Percentiles rank a stretch among this genome's conserved stretches.
Conservation (phyloP, 2,113 vertebrate species). For the Trichechus manatus region DNA sequence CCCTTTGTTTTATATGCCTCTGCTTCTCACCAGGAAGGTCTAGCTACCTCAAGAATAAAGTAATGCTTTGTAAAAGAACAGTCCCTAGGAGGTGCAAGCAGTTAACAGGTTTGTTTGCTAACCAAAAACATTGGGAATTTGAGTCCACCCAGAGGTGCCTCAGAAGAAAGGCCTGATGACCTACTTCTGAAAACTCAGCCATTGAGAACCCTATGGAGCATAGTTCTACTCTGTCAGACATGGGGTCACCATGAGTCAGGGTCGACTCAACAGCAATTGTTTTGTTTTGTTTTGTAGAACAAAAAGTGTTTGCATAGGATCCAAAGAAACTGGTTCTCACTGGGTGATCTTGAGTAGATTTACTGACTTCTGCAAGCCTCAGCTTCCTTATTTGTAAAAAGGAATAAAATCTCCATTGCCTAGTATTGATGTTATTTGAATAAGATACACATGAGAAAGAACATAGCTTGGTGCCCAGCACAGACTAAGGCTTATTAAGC, state of each 20-base stretch:
- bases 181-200: too few relatives aligned
- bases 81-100: too few relatives aligned
- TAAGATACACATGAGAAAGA: not conserved
- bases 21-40: not conserved
- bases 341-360: not conserved
- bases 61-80: not conserved
- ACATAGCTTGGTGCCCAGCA: not conserved
- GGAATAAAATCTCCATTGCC: not conserved
- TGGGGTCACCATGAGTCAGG: too few relatives aligned
- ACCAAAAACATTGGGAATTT: too few relatives aligned
- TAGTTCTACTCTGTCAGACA: too few relatives aligned
- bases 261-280: too few relatives aligned
- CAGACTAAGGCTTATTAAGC: not conserved
- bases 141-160: too few relatives aligned
- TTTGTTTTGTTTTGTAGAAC: not conserved
- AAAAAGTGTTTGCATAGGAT: not conserved
- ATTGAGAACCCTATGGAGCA: too few relatives aligned
- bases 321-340: not conserved
- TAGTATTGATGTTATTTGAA: not conserved
- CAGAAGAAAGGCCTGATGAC: too few relatives aligned
- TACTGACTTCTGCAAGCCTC: not conserved
- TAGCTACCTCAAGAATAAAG: not conserved
- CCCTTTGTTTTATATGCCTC: not conserved
- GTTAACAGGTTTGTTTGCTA: too few relatives aligned
- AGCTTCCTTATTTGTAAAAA: not conserved